These are phyloP conservation scores for Brenthis hecate DNA, from an alignment of 2,888 invertebrate genomes.

Conservation along the genomic window DNA sequence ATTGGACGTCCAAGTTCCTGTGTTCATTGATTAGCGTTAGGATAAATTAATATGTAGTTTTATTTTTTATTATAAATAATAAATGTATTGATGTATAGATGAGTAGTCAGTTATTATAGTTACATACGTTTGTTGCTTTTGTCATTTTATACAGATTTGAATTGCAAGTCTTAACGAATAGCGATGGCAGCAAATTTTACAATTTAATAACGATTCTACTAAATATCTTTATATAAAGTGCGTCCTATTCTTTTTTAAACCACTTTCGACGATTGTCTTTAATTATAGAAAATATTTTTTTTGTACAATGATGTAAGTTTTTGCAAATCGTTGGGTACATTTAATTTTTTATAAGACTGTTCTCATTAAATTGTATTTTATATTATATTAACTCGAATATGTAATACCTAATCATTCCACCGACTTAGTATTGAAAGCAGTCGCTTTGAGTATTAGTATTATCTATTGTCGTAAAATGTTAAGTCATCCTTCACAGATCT, in stretches of 20 bases:
- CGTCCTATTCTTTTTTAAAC: conserved; percentile 52
- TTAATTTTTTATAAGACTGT: conserved; percentile 73
- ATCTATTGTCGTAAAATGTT: conserved; percentile 14
- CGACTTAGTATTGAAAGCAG: conserved; percentile 52
- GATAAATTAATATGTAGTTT: conserved; percentile 35
- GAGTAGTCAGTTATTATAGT: conserved; percentile 8
- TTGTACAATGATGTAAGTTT: conserved; percentile 52
- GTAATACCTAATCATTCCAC: conserved; percentile 66
- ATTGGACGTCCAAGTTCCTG: conserved; percentile 64
- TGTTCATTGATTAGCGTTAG: conserved; percentile 71
- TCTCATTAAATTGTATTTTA: conserved; percentile 54
- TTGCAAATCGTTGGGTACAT: conserved; percentile 44
- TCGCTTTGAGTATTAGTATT: conserved; percentile 23
- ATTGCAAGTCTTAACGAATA: conserved; percentile 1
- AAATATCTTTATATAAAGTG: conserved; percentile 49
- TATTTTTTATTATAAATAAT: conserved; percentile 25
- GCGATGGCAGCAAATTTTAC: conserved; percentile 19
- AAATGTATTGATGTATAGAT: conserved; percentile 20
- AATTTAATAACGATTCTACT: conserved; percentile 42
- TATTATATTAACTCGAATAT: conserved; percentile 66
- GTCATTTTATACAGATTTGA: conserved; percentile 13
- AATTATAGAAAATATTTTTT: conserved; percentile 42
- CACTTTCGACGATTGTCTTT: conserved; percentile 21
- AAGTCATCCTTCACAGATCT: conserved; percentile 23
- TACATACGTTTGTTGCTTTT: conserved; percentile 19